Percentiles rank a stretch among this genome's conserved stretches.
phyloP scores from a whole-genome alignment of 2,113 vertebrate genomes.

The Sinocyclocheilus maitianheensis region DNA sequence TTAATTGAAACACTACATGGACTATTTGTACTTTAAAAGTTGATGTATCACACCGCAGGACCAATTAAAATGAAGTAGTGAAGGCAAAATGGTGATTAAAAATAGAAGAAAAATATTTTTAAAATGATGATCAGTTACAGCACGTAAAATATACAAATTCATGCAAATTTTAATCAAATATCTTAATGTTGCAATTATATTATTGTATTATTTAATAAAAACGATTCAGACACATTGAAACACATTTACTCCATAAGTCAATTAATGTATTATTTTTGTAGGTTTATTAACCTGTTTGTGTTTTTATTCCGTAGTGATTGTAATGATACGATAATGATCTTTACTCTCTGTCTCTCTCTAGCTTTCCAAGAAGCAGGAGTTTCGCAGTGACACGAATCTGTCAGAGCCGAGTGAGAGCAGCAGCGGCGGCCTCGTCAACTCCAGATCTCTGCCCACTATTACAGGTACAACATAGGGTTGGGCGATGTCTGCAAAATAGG shows the following conservation, averaged over 20 bases:
- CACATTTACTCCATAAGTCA: background rate
- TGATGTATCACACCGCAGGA: no score
- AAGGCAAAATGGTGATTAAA: background rate
- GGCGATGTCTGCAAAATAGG: no score
- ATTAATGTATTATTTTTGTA: background rate
- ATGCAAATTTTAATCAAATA: no score
- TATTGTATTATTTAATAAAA: background rate
- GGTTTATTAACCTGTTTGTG: background rate
- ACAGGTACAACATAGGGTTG: conserved; percentile 75
- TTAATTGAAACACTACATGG: no score
- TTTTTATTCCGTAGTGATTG: background rate
- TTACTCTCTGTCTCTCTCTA: conserved; percentile 68
- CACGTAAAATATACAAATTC: background rate
- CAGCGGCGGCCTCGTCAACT: conserved; percentile 70
- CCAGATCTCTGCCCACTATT: conserved; percentile 92
- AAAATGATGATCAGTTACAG: background rate
- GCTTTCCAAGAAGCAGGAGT: conserved; percentile 94
- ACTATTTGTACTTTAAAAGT: no score
- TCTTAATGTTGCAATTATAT: background rate
- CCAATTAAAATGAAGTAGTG: no score
- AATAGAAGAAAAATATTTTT: no score
- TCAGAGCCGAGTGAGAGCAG: conserved; percentile 82
- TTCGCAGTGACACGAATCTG: conserved; percentile 97
- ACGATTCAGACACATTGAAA: background rate
- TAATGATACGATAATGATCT: background rate